These are phyloP conservation scores for Syngnathus rostellatus DNA, from an alignment of 2,797 vertebrate species.

Conservation along the genomic window DNA sequence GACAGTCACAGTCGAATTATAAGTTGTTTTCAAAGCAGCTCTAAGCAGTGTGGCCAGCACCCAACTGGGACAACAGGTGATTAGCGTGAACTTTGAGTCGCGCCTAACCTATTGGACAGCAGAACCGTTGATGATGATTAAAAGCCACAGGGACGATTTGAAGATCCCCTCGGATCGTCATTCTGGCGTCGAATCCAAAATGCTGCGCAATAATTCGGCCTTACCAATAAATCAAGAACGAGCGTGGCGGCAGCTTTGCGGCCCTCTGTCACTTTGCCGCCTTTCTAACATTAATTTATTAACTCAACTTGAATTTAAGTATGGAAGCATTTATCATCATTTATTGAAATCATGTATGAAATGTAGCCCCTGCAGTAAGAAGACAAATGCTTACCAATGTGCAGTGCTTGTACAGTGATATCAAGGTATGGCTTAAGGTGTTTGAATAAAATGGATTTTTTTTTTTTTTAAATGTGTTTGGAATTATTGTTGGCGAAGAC, in stretches of 20 bases:
- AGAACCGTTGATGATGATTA: neutral
- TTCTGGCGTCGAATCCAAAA: neutral
- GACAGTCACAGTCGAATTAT: slow-evolving; percentile 14
- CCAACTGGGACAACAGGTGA: neutral
- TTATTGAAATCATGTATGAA: slow-evolving; percentile 29
- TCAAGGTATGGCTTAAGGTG: slow-evolving; percentile 57
- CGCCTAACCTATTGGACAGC: slow-evolving; percentile 9
- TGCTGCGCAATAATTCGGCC: no score
- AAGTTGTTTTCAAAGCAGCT: neutral
- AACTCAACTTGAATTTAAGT: slow-evolving; percentile 31
- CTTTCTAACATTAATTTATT: slow-evolving; percentile 51
- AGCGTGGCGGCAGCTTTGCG: neutral
- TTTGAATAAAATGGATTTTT: slow-evolving; percentile 68
- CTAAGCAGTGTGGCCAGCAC: neutral
- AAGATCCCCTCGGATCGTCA: neutral
- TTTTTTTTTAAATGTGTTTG: slow-evolving; percentile 36
- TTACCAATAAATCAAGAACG: neutral
- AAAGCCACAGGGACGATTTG: neutral
- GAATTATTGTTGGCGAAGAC: slow-evolving; percentile 7
- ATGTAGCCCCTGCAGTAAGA: slow-evolving; percentile 35
- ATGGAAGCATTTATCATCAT: slow-evolving; percentile 46
- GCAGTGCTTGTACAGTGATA: slow-evolving; percentile 63
- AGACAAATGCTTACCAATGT: slow-evolving; percentile 59
- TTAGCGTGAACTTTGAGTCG: neutral
- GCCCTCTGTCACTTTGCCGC: slow-evolving; percentile 11